phyloP scores from a whole-genome alignment of 2,113 vertebrate species.

The Tichodroma muraria region DNA sequence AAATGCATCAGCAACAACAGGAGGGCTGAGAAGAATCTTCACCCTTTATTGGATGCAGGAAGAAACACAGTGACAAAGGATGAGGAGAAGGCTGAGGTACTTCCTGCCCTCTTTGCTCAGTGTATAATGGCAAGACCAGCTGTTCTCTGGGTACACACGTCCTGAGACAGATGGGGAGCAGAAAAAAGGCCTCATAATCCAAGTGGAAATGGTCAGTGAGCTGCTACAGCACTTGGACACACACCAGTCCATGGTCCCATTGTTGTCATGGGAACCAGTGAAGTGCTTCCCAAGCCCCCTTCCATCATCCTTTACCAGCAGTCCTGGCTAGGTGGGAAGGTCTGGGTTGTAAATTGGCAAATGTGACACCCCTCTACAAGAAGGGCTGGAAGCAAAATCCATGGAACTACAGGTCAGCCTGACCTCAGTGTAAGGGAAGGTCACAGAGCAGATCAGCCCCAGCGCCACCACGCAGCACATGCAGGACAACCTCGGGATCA shows the following conservation, averaged over 20 bases:
- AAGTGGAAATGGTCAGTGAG: neutral
- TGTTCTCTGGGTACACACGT: neutral
- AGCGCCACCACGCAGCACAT: rapidly evolving
- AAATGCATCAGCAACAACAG: neutral
- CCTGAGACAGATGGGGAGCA: neutral
- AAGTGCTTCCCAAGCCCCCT: neutral
- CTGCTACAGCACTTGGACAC: neutral
- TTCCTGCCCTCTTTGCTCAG: neutral
- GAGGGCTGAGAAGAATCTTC: neutral
- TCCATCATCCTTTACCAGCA: neutral
- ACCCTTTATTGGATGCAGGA: neutral
- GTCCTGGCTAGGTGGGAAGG: neutral
- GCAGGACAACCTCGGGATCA: neutral
- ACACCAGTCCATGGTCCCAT: neutral
- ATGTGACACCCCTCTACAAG: neutral
- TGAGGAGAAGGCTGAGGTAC: neutral
- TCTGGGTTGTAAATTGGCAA: neutral
- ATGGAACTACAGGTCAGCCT: neutral
- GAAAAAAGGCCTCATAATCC: neutral
- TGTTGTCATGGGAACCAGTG: neutral
- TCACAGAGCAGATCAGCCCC: neutral
- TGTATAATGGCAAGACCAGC: neutral
- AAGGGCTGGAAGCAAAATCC: neutral
- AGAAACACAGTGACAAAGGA: neutral
- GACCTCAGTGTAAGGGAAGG: neutral